Evolutionary conservation across 1,140 invertebrate species (phyloP), one percentile per base, ranked within the genome.

Genomic region (Dreissena polymorpha): DNA sequence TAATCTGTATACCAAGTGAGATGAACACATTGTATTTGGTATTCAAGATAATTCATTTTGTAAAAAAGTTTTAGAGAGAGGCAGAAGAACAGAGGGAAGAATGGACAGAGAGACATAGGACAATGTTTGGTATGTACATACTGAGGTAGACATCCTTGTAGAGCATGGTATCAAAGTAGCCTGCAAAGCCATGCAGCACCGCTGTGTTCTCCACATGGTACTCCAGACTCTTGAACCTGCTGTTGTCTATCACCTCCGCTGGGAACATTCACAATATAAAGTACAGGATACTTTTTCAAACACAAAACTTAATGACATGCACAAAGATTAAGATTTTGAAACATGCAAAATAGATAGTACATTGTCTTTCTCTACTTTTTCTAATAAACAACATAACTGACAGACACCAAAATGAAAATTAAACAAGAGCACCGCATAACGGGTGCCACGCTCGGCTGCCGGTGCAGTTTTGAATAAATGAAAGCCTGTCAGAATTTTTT

Each of bases 101-200:
- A 53, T 39, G 23, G 69, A 49, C 53, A 68, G 10, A 39, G 3
- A 39, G 39, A 5, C 39, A 2, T 39, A 39, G 39, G 39, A 39
- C 3, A 39, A 39, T 39, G 39, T 8, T 39, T 8, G 2, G 73
- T 29, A 85, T 25, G 8, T 18, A 90, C 91, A 91, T 91, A 93
- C 98, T 99, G 13, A 99, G 93, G 55, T 93, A 95, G 63, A 98
- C 94, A 91, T 97, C 95, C 87, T 96, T 96, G 92, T 96, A 99
- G n/a, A 99, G 94, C 70, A 95, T 92, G 65, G 96, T 95, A 88
- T 98, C 96, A 94, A 99, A 99, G 91, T 98, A 99, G 2, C 98
- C 98, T 71, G 96, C 96, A 92, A 99, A 97, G 10, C 98, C 98
- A 92, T 98, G 97, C 64, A 99, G 92, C 0, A 98, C 94, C 89